A percentile compares a stretch with the other conserved stretches of the same genome.
Evolutionary conservation across 2,888 invertebrate species (phyloP).

Genomic region (Deilephila porcellus): DNA sequence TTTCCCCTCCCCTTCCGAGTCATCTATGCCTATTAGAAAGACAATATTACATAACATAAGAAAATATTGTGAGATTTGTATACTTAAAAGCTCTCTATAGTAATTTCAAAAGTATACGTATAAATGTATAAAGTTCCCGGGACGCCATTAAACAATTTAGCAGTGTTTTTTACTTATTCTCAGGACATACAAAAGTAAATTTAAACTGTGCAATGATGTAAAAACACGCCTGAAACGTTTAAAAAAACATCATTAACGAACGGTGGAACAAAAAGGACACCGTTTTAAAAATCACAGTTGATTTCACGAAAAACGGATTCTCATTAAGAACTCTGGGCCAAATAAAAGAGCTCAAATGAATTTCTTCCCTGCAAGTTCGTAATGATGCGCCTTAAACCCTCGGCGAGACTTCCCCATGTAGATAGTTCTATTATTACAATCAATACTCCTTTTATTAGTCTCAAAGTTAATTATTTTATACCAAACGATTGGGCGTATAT

Average conservation of each 20-base stretch:
- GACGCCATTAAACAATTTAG: no score
- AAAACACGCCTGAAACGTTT: neutral
- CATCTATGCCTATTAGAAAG: no score
- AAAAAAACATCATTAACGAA: neutral
- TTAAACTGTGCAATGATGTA: neutral
- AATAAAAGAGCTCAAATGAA: neutral
- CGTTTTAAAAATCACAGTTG: conserved; percentile 3
- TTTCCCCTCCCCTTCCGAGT: no score
- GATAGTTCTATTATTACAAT: neutral
- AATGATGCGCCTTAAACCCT: conserved; percentile 6
- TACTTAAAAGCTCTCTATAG: no score
- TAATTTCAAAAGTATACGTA: no score
- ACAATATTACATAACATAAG: no score
- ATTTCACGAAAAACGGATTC: neutral
- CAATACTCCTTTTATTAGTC: neutral
- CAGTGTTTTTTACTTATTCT: no score
- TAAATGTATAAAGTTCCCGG: no score
- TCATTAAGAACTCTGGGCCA: conserved; percentile 1
- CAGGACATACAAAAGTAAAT: no score
- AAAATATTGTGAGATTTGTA: no score
- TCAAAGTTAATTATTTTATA: neutral
- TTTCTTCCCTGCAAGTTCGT: neutral
- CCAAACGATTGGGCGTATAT: no score
- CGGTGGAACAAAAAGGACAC: neutral
- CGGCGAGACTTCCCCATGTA: neutral